Percentiles rank a stretch among this genome's conserved stretches.
Conservation (phyloP, 2,113 vertebrate genomes). For the Clarias batrachus region DNA sequence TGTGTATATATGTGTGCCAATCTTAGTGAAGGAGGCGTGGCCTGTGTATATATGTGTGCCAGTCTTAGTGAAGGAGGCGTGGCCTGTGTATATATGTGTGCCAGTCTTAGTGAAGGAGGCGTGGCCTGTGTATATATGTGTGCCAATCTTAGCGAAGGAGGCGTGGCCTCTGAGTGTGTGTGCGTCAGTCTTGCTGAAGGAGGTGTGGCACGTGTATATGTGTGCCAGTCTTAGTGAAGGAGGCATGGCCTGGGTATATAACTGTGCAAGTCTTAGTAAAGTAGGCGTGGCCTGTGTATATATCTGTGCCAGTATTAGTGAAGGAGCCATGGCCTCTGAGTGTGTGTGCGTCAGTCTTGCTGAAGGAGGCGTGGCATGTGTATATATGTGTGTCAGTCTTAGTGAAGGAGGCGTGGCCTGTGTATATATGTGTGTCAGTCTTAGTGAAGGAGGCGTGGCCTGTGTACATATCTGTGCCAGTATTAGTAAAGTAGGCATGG, state of each 20-base stretch:
- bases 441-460: not conserved
- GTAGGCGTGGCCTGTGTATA: not conserved
- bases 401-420: no score
- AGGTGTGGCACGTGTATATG: not conserved
- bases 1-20: not conserved
- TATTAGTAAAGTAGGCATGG: not conserved
- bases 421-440: not conserved
- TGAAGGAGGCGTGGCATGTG: not conserved
- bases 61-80: not conserved
- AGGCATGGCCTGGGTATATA: not conserved
- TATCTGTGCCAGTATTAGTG: no score
- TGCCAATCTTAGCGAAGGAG: not conserved
- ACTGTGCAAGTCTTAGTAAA: not conserved
- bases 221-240: not conserved
- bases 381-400: not conserved
- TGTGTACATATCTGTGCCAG: not conserved
- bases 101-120: not conserved
- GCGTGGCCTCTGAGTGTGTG: not conserved
- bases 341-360: not conserved
- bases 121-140: no score
- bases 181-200: not conserved
- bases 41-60: not conserved
- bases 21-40: not conserved
- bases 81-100: no score
- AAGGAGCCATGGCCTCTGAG: not conserved